phyloP scores from a whole-genome alignment of 2,888 invertebrate species.

The Pterostichus niger region DNA sequence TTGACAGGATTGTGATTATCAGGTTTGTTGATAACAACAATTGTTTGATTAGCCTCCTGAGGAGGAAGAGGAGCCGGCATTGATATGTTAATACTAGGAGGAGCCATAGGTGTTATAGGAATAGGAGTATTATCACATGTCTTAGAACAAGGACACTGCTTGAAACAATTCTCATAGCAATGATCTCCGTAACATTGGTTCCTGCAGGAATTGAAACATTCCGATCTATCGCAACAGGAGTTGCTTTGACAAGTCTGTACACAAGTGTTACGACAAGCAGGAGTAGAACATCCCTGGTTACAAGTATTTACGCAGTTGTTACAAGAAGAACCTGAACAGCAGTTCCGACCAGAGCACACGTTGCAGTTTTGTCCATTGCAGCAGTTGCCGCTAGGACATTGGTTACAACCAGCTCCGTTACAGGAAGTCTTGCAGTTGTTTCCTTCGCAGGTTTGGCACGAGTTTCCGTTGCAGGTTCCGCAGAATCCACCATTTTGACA shows the following conservation, averaged over 20 bases:
- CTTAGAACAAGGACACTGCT: constrained; percentile 26
- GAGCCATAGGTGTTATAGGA: background rate
- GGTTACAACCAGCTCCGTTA: constrained; percentile 65
- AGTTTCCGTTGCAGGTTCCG: constrained; percentile 33
- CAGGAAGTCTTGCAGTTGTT: constrained; percentile 60
- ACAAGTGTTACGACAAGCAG: constrained; percentile 24
- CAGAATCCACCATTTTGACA: constrained; percentile 46
- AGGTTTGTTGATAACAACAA: constrained; percentile 45
- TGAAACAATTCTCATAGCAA: constrained; percentile 49
- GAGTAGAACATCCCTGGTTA: constrained; percentile 31
- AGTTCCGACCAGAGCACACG: constrained; percentile 58
- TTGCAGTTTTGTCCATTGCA: constrained; percentile 68
- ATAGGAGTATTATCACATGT: constrained; percentile 3
- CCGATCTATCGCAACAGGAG: constrained; percentile 14
- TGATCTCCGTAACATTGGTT: constrained; percentile 46
- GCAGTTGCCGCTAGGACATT: constrained; percentile 66
- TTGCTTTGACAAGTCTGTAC: constrained; percentile 38
- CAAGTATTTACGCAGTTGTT: constrained; percentile 56
- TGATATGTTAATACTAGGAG: background rate
- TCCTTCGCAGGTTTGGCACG: constrained; percentile 61
- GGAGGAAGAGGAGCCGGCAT: constrained; percentile 11
- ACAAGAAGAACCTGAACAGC: constrained; percentile 54
- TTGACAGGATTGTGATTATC: constrained; percentile 49
- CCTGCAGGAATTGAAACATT: constrained; percentile 43
- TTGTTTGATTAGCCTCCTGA: constrained; percentile 19